Evolutionary conservation across 2,888 invertebrate genomes (phyloP).

Genomic region (Ophioninae sp.): DNA sequence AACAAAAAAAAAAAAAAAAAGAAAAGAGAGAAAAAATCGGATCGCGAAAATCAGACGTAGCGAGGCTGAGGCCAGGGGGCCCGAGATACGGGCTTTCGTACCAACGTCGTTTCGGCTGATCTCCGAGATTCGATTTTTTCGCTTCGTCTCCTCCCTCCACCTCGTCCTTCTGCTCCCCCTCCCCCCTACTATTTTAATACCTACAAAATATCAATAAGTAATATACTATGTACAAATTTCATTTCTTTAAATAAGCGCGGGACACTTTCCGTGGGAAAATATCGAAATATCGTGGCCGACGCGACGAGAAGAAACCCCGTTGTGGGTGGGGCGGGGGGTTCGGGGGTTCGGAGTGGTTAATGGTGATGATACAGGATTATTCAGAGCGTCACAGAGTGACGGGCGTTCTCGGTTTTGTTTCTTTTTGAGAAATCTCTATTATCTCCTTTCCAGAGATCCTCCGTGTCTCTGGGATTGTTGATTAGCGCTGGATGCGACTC

Average conservation of each 20-base stretch:
- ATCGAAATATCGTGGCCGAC: slow-evolving; percentile 64
- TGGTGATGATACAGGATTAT: too few species aligned
- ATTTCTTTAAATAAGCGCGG: slow-evolving; percentile 64
- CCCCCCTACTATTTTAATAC: not conserved
- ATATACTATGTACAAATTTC: slow-evolving; percentile 76
- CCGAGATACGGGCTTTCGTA: not conserved
- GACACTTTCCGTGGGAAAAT: slow-evolving; percentile 67
- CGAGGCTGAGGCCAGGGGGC: not conserved
- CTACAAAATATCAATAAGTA: slow-evolving; percentile 40
- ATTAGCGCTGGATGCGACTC: slow-evolving; percentile 60
- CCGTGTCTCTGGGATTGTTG: slow-evolving; percentile 29
- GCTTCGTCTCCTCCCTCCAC: not conserved
- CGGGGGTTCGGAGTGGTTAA: too few species aligned
- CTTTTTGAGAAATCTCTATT: slow-evolving; percentile 3
- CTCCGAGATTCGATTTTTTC: not conserved
- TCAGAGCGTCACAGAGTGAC: too few species aligned
- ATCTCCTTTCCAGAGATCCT: slow-evolving; percentile 40
- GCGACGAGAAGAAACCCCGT: not conserved
- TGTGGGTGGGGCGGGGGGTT: too few species aligned
- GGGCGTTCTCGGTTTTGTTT: too few species aligned
- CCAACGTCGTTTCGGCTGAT: not conserved
- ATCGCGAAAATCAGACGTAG: not conserved
- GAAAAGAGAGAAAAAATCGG: not conserved
- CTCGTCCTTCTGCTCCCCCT: not conserved
- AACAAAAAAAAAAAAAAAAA: not conserved